Evolutionary conservation across 1,140 invertebrate species (phyloP).

Genomic region (Paralvinella palmiformis): DNA sequence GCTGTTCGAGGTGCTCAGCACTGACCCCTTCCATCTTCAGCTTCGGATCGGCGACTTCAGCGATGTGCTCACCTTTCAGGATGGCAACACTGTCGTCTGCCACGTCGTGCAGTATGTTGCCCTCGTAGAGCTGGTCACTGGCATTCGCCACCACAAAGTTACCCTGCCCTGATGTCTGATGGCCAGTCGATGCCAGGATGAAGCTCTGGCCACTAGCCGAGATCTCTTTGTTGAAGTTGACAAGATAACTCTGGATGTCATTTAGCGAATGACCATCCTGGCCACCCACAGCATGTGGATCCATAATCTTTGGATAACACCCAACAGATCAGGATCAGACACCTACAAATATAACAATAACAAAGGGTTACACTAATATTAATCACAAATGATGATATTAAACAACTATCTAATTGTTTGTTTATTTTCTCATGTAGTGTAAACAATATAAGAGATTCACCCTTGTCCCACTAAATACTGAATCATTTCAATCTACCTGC

Average conservation of each 20-base stretch:
- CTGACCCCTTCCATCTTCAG: slow-evolving; percentile 8
- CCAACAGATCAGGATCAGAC: no score
- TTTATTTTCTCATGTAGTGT: no score
- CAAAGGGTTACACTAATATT: no score
- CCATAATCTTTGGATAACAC: no score
- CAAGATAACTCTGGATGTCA: slow-evolving; percentile 76
- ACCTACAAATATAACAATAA: no score
- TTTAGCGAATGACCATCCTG: slow-evolving; percentile 54
- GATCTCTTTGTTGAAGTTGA: slow-evolving; percentile 80
- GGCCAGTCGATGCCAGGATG: slow-evolving; percentile 13
- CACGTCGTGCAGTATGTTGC: slow-evolving; percentile 22
- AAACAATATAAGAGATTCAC: no score
- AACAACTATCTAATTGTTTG: no score
- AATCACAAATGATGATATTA: no score
- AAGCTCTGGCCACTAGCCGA: slow-evolving; percentile 31
- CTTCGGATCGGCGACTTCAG: slow-evolving; percentile 10
- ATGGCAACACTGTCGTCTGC: slow-evolving; percentile 6
- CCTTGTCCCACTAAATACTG: no score
- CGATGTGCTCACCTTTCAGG: slow-evolving; percentile 3
- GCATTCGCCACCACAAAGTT: slow-evolving; percentile 11
- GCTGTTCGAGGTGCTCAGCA: no score
- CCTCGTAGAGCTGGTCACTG: slow-evolving; percentile 6
- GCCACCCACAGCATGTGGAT: neutral
- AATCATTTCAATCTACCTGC: no score
- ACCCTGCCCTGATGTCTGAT: slow-evolving; percentile 19